Evolutionary conservation across 2,113 vertebrate species (phyloP).

Genomic region (Pseudorectes ferrugineus): DNA sequence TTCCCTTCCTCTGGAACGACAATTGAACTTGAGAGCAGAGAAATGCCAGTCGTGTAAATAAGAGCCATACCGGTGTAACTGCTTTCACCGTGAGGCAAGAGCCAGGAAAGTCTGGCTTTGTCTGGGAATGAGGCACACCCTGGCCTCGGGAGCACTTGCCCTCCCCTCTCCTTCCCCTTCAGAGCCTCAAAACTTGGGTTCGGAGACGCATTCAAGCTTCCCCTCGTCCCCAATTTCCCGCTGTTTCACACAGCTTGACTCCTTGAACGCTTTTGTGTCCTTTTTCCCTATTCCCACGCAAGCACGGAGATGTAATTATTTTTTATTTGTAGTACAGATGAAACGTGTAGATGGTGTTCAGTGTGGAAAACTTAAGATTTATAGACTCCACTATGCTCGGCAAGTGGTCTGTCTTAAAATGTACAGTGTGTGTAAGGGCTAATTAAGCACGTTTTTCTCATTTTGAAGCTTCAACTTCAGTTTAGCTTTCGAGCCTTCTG

Average conservation of each 20-base stretch:
- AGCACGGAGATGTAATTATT: too few relatives aligned
- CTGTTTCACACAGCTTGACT: not conserved
- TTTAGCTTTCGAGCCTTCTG: not conserved
- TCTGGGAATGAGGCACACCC: not conserved
- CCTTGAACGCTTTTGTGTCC: too few relatives aligned
- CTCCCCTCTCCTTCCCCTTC: not conserved
- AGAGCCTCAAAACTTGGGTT: not conserved
- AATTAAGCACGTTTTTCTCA: not conserved
- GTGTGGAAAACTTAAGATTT: not conserved
- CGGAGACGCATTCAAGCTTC: fast-evolving
- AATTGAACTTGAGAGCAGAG: not conserved
- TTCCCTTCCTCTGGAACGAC: not conserved
- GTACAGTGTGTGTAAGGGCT: not conserved
- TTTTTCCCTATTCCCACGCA: not conserved
- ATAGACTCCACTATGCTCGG: not conserved
- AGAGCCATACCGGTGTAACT: not conserved
- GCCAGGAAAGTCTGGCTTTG: not conserved
- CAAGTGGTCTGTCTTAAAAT: not conserved
- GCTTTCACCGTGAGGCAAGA: not conserved
- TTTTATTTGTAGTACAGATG: not conserved
- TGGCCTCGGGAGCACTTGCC: not conserved
- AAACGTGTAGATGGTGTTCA: not conserved
- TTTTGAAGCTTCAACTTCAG: not conserved
- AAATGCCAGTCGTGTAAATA: not conserved
- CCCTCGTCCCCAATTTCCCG: fast-evolving